Evolutionary conservation across 2,888 invertebrate genomes (phyloP).

Genomic region (Blomia tropicalis): DNA sequence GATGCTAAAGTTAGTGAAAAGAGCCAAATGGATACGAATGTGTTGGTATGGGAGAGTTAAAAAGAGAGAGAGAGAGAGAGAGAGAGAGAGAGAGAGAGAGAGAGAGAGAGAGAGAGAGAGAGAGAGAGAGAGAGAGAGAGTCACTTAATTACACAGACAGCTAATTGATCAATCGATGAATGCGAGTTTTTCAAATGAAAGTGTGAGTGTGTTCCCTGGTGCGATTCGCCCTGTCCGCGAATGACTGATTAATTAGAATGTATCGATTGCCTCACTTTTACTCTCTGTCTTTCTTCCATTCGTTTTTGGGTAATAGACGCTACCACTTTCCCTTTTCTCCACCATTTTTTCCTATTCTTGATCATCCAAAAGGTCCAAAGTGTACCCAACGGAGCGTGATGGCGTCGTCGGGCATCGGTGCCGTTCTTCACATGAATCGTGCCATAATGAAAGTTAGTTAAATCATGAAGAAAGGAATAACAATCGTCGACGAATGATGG

Average conservation of each 20-base stretch:
- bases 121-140: not conserved
- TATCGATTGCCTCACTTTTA: slow-evolving; percentile 4
- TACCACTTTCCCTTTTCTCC: not conserved
- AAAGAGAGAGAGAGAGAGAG: too few species aligned
- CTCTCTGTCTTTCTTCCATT: not conserved
- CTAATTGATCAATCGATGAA: slow-evolving; percentile 1
- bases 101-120: too few species aligned
- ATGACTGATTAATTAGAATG: slow-evolving; percentile 12
- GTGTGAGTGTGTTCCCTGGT: too few species aligned
- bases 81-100: too few species aligned
- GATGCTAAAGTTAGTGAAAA: too few species aligned
- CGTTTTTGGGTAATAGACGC: too few species aligned
- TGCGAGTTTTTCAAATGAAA: not conserved
- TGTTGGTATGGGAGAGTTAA: not conserved
- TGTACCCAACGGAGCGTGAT: not conserved
- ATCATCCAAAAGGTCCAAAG: too few species aligned
- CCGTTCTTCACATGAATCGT: not conserved
- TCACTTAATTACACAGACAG: too few species aligned
- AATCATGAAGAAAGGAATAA: not conserved
- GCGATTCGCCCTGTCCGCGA: not conserved
- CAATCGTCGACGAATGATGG: not conserved
- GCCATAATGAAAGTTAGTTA: slow-evolving; percentile 11
- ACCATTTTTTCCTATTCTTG: too few species aligned
- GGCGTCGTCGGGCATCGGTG: too few species aligned
- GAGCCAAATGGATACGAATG: not conserved